Evolutionary conservation across 2,113 vertebrate genomes (phyloP), one percentile per base, ranked within the genome.

Genomic region (Haemorhous mexicanus): DNA sequence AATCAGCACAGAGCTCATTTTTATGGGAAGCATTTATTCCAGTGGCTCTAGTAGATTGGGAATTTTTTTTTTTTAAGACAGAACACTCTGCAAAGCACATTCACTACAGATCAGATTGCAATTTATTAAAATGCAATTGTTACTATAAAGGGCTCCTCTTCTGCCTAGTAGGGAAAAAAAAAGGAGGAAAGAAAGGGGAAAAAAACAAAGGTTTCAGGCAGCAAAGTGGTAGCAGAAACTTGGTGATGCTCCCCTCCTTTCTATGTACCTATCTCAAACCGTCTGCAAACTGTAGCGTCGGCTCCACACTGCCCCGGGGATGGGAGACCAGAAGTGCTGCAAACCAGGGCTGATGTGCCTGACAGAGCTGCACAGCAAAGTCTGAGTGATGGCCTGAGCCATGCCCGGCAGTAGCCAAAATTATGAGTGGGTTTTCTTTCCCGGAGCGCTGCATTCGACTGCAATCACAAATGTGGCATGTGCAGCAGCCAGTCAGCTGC

Each of bases 341-440:
- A 93, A 87, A 88, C 82, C 88, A 69, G 82, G 94, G 53, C 67
- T 95, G 96, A 94, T 95, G 90, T 62, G 83, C 79, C 94, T 92
- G 90, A 94, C 92, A 96, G 76, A 86, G 78, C 85, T 53, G n/a
- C 67, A 58, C 72, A 76, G 85, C 88, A 50, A 46, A 75, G 58
- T 43, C 76, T 77, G 94, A 93, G 37, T 92, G 96, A 87, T 53
- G 85, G 67, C 85, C 59, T 27, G 79, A 93, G 72, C 85, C 75
- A 50, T 94, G 94, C 90, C 92, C 24, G 3, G 50, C 88, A 93
- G 90, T 86, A 90, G 55, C 90, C 92, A 95, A 94, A 95, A 77
- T 43, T 79, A 16, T 14, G 50, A 93, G 84, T 64, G 5, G 7
- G 56, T 87, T 89, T 91, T 87, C 78, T 94, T 87, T 96, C 92